Evolutionary conservation across 2,113 vertebrate genomes (phyloP), one percentile per base, ranked within the genome.

Genomic region (Pluvianellus socialis): DNA sequence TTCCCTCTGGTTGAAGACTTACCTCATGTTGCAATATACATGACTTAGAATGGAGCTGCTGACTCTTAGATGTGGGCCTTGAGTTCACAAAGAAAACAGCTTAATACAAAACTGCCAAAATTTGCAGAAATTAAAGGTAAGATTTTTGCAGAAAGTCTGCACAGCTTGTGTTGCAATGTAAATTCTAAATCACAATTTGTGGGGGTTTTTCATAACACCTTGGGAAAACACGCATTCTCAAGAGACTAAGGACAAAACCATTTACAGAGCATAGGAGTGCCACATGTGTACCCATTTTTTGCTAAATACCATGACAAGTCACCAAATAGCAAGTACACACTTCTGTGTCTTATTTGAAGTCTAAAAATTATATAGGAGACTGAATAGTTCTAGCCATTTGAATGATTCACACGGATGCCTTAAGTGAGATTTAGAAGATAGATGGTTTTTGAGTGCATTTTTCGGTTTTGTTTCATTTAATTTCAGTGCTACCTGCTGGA

Each of bases 11-110:
- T 35, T 44, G 52, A 79, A 61, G 58, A 3, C 14, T 20, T 11
- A 17, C 20, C 89, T n/a, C 9, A 0, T 17, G n/a, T 18, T 63
- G n/a, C n/a, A 71, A n/a, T 3, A 17, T 7, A 32, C 8, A 9
- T 2, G 8, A n/a, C 13, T 24, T n/a, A 16, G 23, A 76, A 40
- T 14, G 8, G 61, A 32, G 23, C 16, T 49, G 27, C 5, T 70
- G 58, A 45, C 28, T 44, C 44, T 40, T 22, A 23, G 38, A 10
- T 10, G 7, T 1, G 1, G 33, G 38, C 24, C 53, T 45, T 32
- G 16, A 59, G 33, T 24, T 53, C 50, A 40, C 61, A 42, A 38
- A 28, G 16, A 63, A 40, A 42, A 42, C 17, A 63, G 38, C 61
- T 63, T 63, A 63, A 49, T 18, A 40, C 3, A 56, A 72, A 65